Base-by-base conservation (phyloP, 2,888 invertebrate genomes). In the Scaptomyza flava region DNA sequence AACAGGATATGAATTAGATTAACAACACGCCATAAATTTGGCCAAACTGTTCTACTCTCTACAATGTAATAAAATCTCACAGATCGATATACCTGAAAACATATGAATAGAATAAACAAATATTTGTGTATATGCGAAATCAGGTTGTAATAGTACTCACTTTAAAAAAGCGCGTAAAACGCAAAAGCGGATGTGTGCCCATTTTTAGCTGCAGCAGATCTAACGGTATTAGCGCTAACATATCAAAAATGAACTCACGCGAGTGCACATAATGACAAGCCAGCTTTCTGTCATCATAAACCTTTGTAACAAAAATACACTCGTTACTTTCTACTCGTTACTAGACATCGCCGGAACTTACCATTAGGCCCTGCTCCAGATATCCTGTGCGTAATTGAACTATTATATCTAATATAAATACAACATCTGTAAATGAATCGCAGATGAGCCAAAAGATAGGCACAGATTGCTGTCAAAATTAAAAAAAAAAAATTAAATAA, bases 31-130 rank as follows among this genome's bases (percentile, higher is more conserved):
- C 98, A 98, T 91, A 98, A 94, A 93, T 98, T 98, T 27, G 98
- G 98, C 93, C 98, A 98, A 65, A 98, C 96, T 6, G 98, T 98
- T 84, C 98, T 93, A 53, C 98, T 98, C 92, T 98, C 98, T 87
- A 98, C 97, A 93, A 98, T 98, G 93, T 98, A 98, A 93, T 98
- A 98, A 92, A 97, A 97, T 93, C 96, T 96, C 88, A 98, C 96
- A 63, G 97, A 96, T 77, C 98, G 94, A 92, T 98, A 98, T 71
- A 97, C 96, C 95, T 95, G 92, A 79, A 73, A 78, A 33, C 6
- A 6, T 6, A 57, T 3, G 4, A 23, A 4, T 23, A 23, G 2
- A 23, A 23, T 2, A 6, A 6, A 27, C 1, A 27, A 27, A 0
- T 27, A 5, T 4, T 6, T 27, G 5, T 27, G 27, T 6, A 27